A percentile compares a stretch with the other conserved stretches of the same genome.
These are phyloP conservation scores for Unio pictorum DNA, from an alignment of 2,888 invertebrate genomes.

Conservation along the genomic window DNA sequence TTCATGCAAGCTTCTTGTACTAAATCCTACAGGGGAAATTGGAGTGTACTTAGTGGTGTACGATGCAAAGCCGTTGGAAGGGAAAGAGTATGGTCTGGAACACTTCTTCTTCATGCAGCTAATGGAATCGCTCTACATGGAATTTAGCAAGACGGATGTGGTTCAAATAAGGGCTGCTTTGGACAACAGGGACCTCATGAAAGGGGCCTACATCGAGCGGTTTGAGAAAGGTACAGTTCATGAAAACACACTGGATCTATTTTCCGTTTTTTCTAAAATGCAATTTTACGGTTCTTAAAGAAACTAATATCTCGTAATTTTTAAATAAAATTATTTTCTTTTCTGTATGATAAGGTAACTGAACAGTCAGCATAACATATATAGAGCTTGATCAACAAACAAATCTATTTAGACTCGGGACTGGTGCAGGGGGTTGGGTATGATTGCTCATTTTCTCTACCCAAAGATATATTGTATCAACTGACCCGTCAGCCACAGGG, in stretches of 20 bases:
- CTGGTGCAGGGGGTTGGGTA: no score
- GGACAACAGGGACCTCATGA: conserved; percentile 40
- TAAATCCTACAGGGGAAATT: conserved; percentile 42
- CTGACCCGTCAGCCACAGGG: no score
- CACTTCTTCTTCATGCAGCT: conserved; percentile 56
- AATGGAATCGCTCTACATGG: conserved; percentile 48
- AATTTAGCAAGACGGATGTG: conserved; percentile 42
- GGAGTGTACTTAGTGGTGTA: conserved; percentile 58
- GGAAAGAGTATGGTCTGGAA: conserved; percentile 49
- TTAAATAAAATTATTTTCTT: no score
- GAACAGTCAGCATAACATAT: no score
- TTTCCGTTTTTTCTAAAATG: background rate
- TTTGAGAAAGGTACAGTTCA: conserved; percentile 46
- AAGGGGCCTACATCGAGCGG: conserved; percentile 54
- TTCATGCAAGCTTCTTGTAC: no score
- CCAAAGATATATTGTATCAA: no score
- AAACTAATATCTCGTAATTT: no score
- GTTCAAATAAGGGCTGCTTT: conserved; percentile 50
- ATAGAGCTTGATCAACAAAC: no score
- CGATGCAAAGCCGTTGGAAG: conserved; percentile 47
- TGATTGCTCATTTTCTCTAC: no score
- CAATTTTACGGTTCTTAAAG: no score
- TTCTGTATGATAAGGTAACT: no score
- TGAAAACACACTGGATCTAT: background rate
- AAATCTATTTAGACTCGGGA: no score